phyloP scores from a whole-genome alignment of 2,888 invertebrate species.

The Tillus elongatus region DNA sequence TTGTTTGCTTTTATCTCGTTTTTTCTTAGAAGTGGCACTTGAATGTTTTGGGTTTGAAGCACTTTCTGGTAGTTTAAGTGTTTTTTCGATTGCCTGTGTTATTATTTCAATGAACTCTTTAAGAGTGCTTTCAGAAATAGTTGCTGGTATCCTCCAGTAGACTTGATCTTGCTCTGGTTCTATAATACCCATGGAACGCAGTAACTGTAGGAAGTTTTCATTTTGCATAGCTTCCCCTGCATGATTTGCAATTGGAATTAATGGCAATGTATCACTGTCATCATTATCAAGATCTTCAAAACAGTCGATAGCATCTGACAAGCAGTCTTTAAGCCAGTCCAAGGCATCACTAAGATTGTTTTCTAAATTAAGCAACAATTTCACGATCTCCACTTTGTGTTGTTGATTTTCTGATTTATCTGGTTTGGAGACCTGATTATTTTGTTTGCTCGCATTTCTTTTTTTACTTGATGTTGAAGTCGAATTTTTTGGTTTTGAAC shows the following conservation, averaged over 20 bases:
- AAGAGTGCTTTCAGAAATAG: conserved; percentile 48
- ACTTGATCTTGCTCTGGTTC: conserved; percentile 64
- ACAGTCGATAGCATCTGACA: conserved; percentile 66
- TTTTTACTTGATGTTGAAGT: too few species aligned
- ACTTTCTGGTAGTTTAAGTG: too few species aligned
- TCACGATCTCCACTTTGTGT: background rate
- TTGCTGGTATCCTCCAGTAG: conserved; percentile 81
- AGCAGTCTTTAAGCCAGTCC: conserved; percentile 65
- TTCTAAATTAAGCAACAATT: conserved; percentile 1
- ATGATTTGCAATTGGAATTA: conserved; percentile 67
- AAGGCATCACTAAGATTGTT: conserved; percentile 46
- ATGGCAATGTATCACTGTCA: conserved; percentile 58
- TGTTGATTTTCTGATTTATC: too few species aligned
- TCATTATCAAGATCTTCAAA: conserved; percentile 54
- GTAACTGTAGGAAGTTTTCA: conserved; percentile 55
- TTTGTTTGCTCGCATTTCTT: too few species aligned
- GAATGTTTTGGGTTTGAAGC: too few species aligned
- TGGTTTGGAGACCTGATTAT: too few species aligned
- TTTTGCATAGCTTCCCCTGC: conserved; percentile 68
- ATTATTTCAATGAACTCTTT: conserved; percentile 49
- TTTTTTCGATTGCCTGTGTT: conserved; percentile 48
- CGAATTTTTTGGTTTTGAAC: too few species aligned
- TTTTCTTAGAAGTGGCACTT: background rate
- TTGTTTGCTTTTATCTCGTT: background rate
- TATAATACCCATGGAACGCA: conserved; percentile 60